Percentiles rank a stretch among this genome's conserved stretches.
Evolutionary conservation across 2,888 invertebrate genomes (phyloP).

Genomic region (Lasioglossum malachurum): DNA sequence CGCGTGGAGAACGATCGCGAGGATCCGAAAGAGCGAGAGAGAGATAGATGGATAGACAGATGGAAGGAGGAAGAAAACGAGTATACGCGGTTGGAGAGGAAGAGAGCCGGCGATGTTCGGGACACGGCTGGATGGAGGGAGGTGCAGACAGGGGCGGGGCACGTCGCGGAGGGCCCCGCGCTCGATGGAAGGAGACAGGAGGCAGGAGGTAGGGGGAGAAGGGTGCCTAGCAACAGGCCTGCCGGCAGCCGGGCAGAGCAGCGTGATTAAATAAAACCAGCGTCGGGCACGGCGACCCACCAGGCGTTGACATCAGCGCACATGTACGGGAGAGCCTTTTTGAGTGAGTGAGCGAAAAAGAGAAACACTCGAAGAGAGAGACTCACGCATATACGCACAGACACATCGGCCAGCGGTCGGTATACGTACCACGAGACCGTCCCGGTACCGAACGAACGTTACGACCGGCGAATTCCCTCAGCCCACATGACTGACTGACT

Average conservation of each 20-base stretch:
- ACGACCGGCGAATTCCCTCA: conserved; percentile 76
- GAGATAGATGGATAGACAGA: background rate
- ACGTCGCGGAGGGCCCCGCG: conserved; percentile 74
- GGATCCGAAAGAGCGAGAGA: background rate
- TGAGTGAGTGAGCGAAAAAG: conserved; percentile 23
- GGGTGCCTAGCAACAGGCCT: conserved; percentile 84
- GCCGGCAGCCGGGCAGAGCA: conserved; percentile 77
- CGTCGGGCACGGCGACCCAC: conserved; percentile 78
- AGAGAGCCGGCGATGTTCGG: conserved; percentile 62
- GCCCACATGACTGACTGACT: conserved; percentile 72
- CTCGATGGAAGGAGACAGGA: conserved; percentile 45
- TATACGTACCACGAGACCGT: conserved; percentile 55
- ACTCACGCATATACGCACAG: conserved; percentile 27
- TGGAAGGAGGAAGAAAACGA: conserved; percentile 26
- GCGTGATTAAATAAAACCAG: conserved; percentile 84
- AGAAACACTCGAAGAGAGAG: background rate
- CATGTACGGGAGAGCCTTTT: conserved; percentile 61
- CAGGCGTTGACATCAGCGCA: conserved; percentile 80
- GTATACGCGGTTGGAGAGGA: conserved; percentile 32
- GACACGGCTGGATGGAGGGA: conserved; percentile 65
- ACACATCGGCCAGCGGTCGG: conserved; percentile 12
- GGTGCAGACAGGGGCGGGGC: conserved; percentile 78
- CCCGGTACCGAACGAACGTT: conserved; percentile 50
- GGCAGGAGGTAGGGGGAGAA: conserved; percentile 72
- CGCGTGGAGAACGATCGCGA: conserved; percentile 20